Evolutionary conservation across 2,888 invertebrate genomes (phyloP).

Genomic region (Myathropa florea): DNA sequence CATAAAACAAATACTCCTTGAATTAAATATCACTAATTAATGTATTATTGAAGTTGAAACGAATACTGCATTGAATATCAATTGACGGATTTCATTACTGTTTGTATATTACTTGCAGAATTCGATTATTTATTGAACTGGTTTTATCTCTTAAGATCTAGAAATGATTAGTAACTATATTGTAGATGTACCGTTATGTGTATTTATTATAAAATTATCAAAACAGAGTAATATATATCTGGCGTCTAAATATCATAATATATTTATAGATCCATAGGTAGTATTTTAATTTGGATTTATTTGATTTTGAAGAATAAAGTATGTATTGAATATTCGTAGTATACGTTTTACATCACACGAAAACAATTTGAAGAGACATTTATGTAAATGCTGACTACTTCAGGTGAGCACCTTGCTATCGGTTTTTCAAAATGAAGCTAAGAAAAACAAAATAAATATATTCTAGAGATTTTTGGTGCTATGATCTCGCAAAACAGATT

Average conservation of each 20-base stretch:
- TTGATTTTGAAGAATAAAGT: neutral
- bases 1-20: neutral
- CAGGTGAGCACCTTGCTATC: no score
- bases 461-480: no score
- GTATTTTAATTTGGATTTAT: neutral
- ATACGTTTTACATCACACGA: no score
- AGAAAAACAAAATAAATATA: no score
- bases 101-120: neutral
- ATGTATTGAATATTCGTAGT: neutral
- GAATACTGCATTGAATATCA: neutral
- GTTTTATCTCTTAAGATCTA: conserved; percentile 2
- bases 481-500: no score
- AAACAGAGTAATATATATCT: conserved; percentile 4
- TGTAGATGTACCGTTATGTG: conserved; percentile 6
- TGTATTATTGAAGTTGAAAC: neutral
- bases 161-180: conserved; percentile 11
- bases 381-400: no score
- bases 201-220: conserved; percentile 17
- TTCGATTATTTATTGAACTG: conserved; percentile 23
- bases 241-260: conserved; percentile 11
- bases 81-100: neutral
- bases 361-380: no score
- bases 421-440: no score
- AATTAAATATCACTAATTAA: conserved; percentile 13
- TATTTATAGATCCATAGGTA: neutral